Evolutionary conservation across 1,140 invertebrate genomes (phyloP).

Genomic region (Anastrepha obliqua): DNA sequence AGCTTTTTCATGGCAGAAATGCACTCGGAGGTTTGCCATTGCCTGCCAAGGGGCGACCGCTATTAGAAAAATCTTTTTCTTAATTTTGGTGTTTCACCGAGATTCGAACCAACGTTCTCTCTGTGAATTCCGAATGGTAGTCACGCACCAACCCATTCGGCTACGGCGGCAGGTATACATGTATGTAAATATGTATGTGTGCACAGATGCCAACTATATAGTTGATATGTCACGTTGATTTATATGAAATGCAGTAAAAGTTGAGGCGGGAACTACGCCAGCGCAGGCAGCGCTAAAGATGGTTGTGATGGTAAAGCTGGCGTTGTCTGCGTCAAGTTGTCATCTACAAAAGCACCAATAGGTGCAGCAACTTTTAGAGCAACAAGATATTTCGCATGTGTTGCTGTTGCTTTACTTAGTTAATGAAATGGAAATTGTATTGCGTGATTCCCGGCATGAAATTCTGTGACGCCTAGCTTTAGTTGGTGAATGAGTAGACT

Average conservation of each 20-base stretch:
- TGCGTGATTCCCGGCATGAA: not conserved
- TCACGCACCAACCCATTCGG: too few relatives aligned
- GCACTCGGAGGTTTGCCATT: too few relatives aligned
- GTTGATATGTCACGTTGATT: constrained; percentile 32
- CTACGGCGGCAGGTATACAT: not conserved
- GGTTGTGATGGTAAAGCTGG: not conserved
- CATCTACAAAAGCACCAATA: not conserved
- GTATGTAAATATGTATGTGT: not conserved
- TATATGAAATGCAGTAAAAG: constrained; percentile 33
- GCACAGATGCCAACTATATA: not conserved
- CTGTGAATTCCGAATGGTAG: too few relatives aligned
- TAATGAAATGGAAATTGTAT: constrained; percentile 40
- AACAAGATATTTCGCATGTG: not conserved
- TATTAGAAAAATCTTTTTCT: too few relatives aligned
- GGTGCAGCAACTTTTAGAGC: constrained; percentile 16
- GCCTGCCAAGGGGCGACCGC: too few relatives aligned
- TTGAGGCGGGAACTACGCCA: not conserved
- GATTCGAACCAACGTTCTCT: too few relatives aligned
- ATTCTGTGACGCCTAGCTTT: not conserved
- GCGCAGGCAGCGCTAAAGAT: not conserved
- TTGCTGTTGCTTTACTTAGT: not conserved
- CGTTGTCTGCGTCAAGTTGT: not conserved
- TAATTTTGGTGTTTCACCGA: too few relatives aligned
- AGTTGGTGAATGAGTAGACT: not conserved
- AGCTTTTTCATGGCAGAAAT: too few relatives aligned